Conservation (phyloP, 2,797 vertebrate genomes). For the Siniperca undulata region DNA sequence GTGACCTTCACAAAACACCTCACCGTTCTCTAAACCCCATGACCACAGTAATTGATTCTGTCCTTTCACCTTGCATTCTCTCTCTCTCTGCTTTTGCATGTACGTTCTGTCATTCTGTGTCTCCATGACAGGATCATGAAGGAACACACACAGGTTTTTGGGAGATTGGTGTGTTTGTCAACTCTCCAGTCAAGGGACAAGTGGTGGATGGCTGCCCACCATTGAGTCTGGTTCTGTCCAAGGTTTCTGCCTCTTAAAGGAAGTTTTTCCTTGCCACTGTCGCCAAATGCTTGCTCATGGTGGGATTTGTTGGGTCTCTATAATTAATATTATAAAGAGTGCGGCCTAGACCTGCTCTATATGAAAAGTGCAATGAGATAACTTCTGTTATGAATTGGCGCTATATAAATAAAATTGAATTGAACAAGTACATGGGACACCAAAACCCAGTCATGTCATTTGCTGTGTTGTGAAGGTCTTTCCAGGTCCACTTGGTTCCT, state of each 20-base stretch:
- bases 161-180: background rate
- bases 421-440: background rate
- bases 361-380: too few species aligned
- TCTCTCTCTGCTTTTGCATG: background rate
- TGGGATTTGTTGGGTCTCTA: too few species aligned
- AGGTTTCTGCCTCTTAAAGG: too few species aligned
- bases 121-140: conserved; percentile 2
- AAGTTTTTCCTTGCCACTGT: too few species aligned
- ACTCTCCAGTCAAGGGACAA: background rate
- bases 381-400: too few species aligned
- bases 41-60: conserved; percentile 37
- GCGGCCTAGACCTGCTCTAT: too few species aligned
- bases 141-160: background rate
- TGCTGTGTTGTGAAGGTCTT: conserved; percentile 3
- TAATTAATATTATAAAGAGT: too few species aligned
- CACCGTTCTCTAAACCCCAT: conserved; percentile 26
- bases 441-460: conserved; percentile 1
- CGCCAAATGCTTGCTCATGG: too few species aligned
- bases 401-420: too few species aligned
- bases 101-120: background rate
- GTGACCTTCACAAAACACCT: conserved; percentile 70
- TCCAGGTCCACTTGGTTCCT: background rate
- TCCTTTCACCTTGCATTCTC: conserved; percentile 19
- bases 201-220: too few species aligned
- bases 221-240: too few species aligned